Evolutionary conservation across 2,113 vertebrate genomes (phyloP).

Genomic region (Python bivittatus): DNA sequence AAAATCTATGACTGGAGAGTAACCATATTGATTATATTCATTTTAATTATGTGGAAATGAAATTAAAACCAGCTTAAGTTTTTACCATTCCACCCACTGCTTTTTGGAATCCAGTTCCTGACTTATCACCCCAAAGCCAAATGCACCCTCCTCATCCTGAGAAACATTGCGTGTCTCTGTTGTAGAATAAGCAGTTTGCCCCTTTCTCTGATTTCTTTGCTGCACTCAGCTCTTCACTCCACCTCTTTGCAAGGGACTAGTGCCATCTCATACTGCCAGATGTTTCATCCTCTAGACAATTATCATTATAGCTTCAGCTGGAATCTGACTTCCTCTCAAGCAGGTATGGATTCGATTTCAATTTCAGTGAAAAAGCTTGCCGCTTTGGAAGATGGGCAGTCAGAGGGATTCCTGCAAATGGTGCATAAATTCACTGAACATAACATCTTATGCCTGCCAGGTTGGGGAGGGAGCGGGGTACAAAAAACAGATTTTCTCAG

Average conservation of each 20-base stretch:
- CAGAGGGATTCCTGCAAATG: not conserved
- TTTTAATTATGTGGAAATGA: not conserved
- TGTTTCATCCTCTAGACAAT: not conserved
- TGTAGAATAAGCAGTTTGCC: not conserved
- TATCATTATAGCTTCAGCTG: not conserved
- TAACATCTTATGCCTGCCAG: not conserved
- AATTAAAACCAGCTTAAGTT: not conserved
- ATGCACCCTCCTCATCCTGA: no score
- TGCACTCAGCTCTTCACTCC: no score
- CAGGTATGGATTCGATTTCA: not conserved
- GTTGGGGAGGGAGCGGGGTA: not conserved
- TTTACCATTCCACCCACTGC: no score
- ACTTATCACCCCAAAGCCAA: no score
- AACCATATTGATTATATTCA: not conserved
- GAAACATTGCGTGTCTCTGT: no score
- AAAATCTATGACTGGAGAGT: not conserved
- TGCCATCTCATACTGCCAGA: not conserved
- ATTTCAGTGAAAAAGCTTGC: accelerated
- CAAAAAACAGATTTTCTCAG: accelerated
- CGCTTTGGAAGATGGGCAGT: not conserved
- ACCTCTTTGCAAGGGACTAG: not conserved
- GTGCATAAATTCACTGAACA: slow-evolving; percentile 24
- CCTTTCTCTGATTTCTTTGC: not conserved
- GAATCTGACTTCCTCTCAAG: not conserved
- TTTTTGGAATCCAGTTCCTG: no score